Percentiles rank a stretch among this genome's conserved stretches.
These are phyloP conservation scores for Sphaeridia pumilis DNA, from an alignment of 2,888 invertebrate genomes.

Conservation along the genomic window DNA sequence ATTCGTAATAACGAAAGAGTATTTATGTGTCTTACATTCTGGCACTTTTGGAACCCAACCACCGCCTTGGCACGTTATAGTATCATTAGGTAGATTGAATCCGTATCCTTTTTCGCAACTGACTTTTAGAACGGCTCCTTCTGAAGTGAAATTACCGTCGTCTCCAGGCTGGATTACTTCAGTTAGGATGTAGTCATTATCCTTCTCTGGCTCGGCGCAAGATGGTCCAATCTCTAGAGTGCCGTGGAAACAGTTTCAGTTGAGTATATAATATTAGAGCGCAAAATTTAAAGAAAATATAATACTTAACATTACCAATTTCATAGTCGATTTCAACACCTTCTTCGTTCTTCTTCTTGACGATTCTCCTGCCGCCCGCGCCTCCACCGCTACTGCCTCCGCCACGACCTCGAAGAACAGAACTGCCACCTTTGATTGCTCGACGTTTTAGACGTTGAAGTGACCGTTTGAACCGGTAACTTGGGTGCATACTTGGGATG, in stretches of 20 bases:
- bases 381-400: conserved; percentile 29
- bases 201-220: conserved; percentile 12
- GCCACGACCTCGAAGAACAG: conserved; percentile 17
- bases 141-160: conserved; percentile 56
- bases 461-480: conserved; percentile 66
- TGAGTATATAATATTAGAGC: too few relatives aligned
- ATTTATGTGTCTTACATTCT: conserved; percentile 59
- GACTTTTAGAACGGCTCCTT: conserved; percentile 62
- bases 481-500: conserved; percentile 71
- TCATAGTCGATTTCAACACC: conserved; percentile 37
- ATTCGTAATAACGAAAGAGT: too few relatives aligned
- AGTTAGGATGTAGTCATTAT: conserved; percentile 37
- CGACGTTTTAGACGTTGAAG: conserved; percentile 48
- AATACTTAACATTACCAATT: conserved; percentile 36
- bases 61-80: conserved; percentile 69
- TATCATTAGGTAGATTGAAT: conserved; percentile 61
- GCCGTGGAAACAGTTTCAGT: too few relatives aligned
- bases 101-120: conserved; percentile 67
- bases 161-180: conserved; percentile 61
- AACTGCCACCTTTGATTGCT: conserved; percentile 36
- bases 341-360: conserved; percentile 18
- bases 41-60: conserved; percentile 75
- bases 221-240: not conserved
- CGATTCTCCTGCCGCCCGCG: conserved; percentile 17
- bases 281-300: too few relatives aligned